These are phyloP conservation scores for Deilephila porcellus DNA, from an alignment of 2,888 invertebrate species.

Conservation along the genomic window DNA sequence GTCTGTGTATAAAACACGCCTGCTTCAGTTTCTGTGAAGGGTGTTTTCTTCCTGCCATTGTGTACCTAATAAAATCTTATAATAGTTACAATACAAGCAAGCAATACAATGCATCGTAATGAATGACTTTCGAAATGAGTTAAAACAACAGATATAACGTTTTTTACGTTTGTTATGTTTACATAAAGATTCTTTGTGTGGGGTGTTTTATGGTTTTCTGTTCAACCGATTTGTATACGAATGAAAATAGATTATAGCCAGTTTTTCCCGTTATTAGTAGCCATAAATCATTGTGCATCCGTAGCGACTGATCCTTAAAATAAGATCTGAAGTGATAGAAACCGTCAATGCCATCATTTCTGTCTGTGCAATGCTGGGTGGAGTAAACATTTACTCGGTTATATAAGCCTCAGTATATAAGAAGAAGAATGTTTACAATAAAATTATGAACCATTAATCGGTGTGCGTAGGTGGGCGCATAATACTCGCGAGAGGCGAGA, in stretches of 20 bases:
- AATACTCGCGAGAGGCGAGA: conserved; percentile 25
- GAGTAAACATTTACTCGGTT: conserved; percentile 1
- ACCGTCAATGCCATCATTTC: conserved; percentile 38
- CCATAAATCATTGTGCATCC: conserved; percentile 81
- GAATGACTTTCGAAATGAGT: conserved; percentile 82
- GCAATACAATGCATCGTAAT: conserved; percentile 67
- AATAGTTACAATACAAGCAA: conserved; percentile 65
- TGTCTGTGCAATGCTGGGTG: neutral
- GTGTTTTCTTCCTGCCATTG: conserved; percentile 31
- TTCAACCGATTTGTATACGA: conserved; percentile 83
- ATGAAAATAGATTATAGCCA: conserved; percentile 84
- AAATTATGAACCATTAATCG: conserved; percentile 59
- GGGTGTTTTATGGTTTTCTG: conserved; percentile 84
- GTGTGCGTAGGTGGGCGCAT: conserved; percentile 33
- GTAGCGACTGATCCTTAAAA: conserved; percentile 73
- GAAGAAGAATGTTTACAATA: conserved; percentile 9
- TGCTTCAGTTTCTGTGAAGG: conserved; percentile 30
- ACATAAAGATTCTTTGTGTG: conserved; percentile 84
- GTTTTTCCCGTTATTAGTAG: conserved; percentile 83
- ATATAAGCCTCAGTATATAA: neutral
- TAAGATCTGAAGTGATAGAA: conserved; percentile 69
- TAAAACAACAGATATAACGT: conserved; percentile 82
- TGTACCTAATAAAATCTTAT: conserved; percentile 59
- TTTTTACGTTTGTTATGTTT: conserved; percentile 82
- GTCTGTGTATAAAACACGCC: conserved; percentile 24